Conservation (phyloP, 2,797 vertebrate genomes). For the Tiaroga cobitis region DNA sequence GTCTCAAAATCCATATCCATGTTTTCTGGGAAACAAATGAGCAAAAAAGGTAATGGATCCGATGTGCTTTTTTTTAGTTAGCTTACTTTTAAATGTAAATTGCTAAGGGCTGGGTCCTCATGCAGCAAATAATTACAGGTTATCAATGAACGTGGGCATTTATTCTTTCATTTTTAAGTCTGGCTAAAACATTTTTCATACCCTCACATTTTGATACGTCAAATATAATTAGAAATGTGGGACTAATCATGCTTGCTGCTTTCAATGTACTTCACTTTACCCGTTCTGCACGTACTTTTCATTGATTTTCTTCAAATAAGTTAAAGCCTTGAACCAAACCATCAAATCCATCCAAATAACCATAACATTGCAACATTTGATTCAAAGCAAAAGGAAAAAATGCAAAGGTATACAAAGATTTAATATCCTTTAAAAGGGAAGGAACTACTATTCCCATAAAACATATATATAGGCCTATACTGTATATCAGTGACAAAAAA, state of each 20-base stretch:
- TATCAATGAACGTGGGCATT: not conserved
- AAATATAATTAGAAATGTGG: not conserved
- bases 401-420: not conserved
- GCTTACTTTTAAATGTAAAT: slow-evolving; percentile 8
- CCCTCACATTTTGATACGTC: not conserved
- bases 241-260: not conserved
- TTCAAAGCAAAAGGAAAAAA: not conserved
- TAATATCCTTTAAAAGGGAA: not conserved
- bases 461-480: not conserved
- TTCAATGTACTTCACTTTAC: not conserved
- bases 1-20: slow-evolving; percentile 7
- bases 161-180: not conserved
- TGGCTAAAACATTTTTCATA: not conserved
- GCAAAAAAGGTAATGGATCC: slow-evolving; percentile 18
- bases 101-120: not conserved
- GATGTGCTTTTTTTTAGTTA: not conserved
- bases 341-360: not conserved
- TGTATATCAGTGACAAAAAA: no score
- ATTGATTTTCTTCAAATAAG: not conserved
- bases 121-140: slow-evolving; percentile 4
- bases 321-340: not conserved
- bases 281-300: not conserved
- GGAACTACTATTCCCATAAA: not conserved
- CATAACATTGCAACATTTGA: not conserved
- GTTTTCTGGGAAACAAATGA: slow-evolving; percentile 3